Evolutionary conservation across 2,113 vertebrate genomes (phyloP), one percentile per base, ranked within the genome.

Genomic region (Nicator chloris): DNA sequence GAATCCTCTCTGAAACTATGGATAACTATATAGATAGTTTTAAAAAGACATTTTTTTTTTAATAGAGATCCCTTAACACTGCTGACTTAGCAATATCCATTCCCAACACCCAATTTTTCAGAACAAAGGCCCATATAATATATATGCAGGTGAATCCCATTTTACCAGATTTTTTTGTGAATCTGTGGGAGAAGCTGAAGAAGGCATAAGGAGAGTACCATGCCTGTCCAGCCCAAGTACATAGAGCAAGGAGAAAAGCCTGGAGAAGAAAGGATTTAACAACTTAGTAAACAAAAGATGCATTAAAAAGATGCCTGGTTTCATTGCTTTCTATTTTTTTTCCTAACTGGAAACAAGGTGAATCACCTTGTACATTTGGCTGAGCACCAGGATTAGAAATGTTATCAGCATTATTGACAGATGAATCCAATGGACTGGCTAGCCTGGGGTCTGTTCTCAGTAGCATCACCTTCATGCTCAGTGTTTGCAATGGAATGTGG

Each of bases 401-500:
- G 5, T 68, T 56, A 71, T 66, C 24, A 72, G 13, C 49, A 16
- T 16, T 79, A 7, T 9, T 91, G 49, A 49, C 15, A 51, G 72
- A 44, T 2, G 65, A 10, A 22, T n/a, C 5, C 12, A 45, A 7
- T 4, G 9, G 22, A 15, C 37, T 57, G 9, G 20, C n/a, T 20
- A 56, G 19, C 14, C 35, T 65, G 19, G 31, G 31, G 5, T 37
- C 17, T 60, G 15, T 20, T 80, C 45, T 65, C 13, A 11, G 40
- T 14, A 70, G 11, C 33, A 30, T 77, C 2, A 0, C 17, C 24
- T 44, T 88, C 44, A 19, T 6, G 0, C 56, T 66, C 60, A 47
- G 13, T 0, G 0, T 42, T 66, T 3, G 0, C 23, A 35, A 53
- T 23, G 23, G 24, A 77, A 6, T 0, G 0, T 19, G 50, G 24